phyloP scores from a whole-genome alignment of 2,797 vertebrate species.

The Catostomus latipinnis region DNA sequence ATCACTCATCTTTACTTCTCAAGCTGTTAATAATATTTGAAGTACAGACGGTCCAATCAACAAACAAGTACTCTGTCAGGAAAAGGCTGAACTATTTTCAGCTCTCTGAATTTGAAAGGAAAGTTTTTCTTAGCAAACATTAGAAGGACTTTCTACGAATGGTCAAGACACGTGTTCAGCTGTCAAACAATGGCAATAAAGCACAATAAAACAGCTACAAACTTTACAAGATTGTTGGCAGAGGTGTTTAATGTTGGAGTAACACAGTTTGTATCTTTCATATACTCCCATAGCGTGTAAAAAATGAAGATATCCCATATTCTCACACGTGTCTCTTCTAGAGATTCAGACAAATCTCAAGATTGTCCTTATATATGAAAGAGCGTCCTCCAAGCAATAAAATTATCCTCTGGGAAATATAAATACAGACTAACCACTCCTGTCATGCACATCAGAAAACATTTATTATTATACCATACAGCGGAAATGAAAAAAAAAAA shows the following conservation, averaged over 20 bases:
- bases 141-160: constrained; percentile 29
- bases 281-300: not conserved
- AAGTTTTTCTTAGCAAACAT: constrained; percentile 26
- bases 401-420: not conserved
- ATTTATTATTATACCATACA: constrained; percentile 3
- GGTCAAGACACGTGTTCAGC: constrained; percentile 14
- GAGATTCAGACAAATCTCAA: not conserved
- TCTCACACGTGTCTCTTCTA: not conserved
- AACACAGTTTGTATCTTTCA: not conserved
- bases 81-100: not conserved
- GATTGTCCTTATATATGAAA: not conserved
- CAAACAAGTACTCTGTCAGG: constrained; percentile 13
- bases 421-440: not conserved
- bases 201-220: constrained; percentile 7
- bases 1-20: constrained; percentile 9
- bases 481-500: not conserved
- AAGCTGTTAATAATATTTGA: not conserved
- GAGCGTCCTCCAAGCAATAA: not conserved
- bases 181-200: not conserved
- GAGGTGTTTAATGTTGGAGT: not conserved
- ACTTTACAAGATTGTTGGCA: not conserved
- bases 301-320: too few species aligned
- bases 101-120: constrained; percentile 16
- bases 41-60: not conserved
- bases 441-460: not conserved